phyloP scores from a whole-genome alignment of 2,797 vertebrate genomes.

The Pipistrellus pygmaeus region DNA sequence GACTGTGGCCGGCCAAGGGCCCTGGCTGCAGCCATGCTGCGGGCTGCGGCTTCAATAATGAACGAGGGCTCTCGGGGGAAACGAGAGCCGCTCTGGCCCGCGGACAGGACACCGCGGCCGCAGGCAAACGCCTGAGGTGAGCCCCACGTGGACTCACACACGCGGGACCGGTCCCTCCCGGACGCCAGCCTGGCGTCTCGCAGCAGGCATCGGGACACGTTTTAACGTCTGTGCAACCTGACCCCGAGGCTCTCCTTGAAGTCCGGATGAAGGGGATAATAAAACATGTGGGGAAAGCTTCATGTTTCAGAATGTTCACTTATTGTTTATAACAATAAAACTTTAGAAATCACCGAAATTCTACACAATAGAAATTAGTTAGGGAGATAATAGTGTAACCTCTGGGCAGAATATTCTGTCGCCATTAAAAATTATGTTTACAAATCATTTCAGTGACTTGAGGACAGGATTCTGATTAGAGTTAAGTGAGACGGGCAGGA shows the following conservation, averaged over 20 bases:
- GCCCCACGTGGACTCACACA: not conserved
- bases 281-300: not conserved
- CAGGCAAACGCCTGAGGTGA: not conserved
- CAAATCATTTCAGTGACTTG: not conserved
- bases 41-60: slow-evolving; percentile 38
- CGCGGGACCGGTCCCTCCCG: fast-evolving
- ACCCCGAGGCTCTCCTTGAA: not conserved
- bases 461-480: not conserved
- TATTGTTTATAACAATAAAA: slow-evolving; percentile 41
- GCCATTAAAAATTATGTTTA: slow-evolving; percentile 21
- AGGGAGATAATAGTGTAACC: not conserved
- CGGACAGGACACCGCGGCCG: not conserved
- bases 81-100: not conserved
- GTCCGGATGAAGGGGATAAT: slow-evolving; percentile 9
- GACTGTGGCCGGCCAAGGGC: slow-evolving; percentile 44
- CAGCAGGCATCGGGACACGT: not conserved
- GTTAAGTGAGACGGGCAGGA: not conserved
- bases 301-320: slow-evolving; percentile 29
- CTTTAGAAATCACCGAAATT: slow-evolving; percentile 35
- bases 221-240: not conserved
- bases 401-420: slow-evolving; percentile 12
- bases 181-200: fast-evolving
- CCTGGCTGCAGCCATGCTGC: not conserved
- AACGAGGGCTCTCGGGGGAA: slow-evolving; percentile 28
- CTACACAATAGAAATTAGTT: slow-evolving; percentile 13